These are phyloP conservation scores for Hirudinaria manillensis DNA, from an alignment of 2,888 invertebrate genomes.

Conservation along the genomic window DNA sequence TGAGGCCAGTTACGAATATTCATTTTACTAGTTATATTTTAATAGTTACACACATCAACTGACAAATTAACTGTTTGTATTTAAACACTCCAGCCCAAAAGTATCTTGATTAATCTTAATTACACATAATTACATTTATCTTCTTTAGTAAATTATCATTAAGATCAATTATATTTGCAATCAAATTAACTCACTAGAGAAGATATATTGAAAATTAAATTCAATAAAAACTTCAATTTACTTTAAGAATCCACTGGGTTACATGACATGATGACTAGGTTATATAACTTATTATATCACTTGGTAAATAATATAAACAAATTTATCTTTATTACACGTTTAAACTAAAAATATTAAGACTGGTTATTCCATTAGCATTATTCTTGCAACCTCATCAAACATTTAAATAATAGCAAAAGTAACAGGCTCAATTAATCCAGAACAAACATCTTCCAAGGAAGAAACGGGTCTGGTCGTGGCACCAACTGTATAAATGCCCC, in stretches of 20 bases:
- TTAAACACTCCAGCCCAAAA: neutral
- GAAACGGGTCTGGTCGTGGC: constrained; percentile 74
- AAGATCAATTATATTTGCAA: neutral
- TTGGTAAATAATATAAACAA: neutral
- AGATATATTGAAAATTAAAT: too few species aligned
- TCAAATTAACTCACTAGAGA: too few species aligned
- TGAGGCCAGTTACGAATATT: too few species aligned
- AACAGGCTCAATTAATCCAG: too few species aligned
- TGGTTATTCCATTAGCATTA: too few species aligned
- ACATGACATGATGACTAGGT: neutral
- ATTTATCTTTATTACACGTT: neutral
- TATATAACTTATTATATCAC: neutral
- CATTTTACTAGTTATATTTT: neutral
- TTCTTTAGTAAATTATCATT: neutral
- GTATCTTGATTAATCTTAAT: too few species aligned
- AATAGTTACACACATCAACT: neutral
- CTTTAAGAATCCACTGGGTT: neutral
- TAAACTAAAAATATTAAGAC: too few species aligned
- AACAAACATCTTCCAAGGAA: constrained; percentile 67
- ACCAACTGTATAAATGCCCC: constrained; percentile 86
- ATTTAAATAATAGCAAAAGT: too few species aligned
- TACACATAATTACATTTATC: too few species aligned
- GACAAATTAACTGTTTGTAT: neutral
- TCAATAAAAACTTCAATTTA: too few species aligned
- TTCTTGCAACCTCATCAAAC: neutral